Base-by-base conservation (phyloP, 2,888 invertebrate species). In the Ephialtes manifestator region DNA sequence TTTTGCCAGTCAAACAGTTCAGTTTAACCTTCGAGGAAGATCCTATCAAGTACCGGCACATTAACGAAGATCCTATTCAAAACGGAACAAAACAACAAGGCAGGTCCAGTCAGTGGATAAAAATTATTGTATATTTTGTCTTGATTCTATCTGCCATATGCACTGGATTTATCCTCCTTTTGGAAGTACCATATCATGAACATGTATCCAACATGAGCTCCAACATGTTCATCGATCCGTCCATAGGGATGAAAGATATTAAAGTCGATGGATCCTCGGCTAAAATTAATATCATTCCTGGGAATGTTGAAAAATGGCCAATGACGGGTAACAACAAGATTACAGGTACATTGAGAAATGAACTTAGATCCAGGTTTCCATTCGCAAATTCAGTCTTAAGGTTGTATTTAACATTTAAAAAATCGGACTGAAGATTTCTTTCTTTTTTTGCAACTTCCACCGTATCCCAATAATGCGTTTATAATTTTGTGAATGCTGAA, bases 331-430 rank as follows among this genome's bases (percentile, higher is more conserved):
- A 15, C 51, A 31, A 31, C 31, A 3, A 60, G 28, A 31, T 5
- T 2, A 31, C 60, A 31, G 31, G 15, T 31, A n/a, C 13, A 13
- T 15, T 5, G 28, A 15, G 28, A n/a, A 31, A 8, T 60, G 15
- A 60, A 7, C 10, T 15, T 31, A 7, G 8, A 0, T 31, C 60
- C 15, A 31, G 28, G 43, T 1, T 7, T 80, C 2, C 20, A 75
- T n/a, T 55, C 75, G 15, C 74, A 20, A 11, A 68, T 75, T 18
- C 31, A 43, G 48, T 39, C 39, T 39, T 10, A 10, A 39, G 39
- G 10, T 24, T 24, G 24, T 3, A 35, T 35, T 35, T 35, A 7
- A 39, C 0, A 39, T 39, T 39, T 8, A 39, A 39, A 39, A 10
- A 39, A 39, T 39, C 10, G 10, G 39, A 39, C 39, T 10, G 7